Percentiles rank a stretch among this genome's conserved stretches.
phyloP scores from a whole-genome alignment of 2,113 vertebrate species.

The Scomber japonicus region DNA sequence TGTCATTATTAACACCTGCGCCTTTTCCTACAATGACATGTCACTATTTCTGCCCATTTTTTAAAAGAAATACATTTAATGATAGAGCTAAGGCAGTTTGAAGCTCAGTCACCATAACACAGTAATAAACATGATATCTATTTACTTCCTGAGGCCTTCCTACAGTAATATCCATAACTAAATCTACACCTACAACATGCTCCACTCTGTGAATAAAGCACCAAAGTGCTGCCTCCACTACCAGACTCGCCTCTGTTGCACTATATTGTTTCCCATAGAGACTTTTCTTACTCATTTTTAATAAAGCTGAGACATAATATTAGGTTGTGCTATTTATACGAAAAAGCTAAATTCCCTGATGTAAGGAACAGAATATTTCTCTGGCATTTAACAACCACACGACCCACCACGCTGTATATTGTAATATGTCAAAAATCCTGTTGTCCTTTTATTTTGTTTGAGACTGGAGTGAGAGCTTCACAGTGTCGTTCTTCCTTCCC shows the following conservation, averaged over 20 bases:
- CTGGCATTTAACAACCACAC: too few species aligned
- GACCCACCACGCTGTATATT: too few species aligned
- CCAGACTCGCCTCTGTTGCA: constrained; percentile 4
- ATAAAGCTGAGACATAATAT: not conserved
- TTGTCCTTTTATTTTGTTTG: not conserved
- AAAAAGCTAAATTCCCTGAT: constrained; percentile 3
- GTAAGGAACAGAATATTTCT: too few species aligned
- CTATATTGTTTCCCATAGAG: not conserved
- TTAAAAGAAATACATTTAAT: constrained; percentile 10
- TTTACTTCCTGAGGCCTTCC: constrained; percentile 14
- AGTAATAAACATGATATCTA: not conserved
- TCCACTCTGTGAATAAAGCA: constrained; percentile 11
- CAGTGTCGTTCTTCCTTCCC: not conserved
- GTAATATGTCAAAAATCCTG: too few species aligned
- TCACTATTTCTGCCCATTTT: not conserved
- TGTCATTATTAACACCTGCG: not conserved
- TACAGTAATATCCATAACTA: constrained; percentile 9
- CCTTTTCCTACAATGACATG: not conserved
- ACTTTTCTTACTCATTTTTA: not conserved
- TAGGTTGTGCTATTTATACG: not conserved
- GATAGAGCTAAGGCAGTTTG: not conserved
- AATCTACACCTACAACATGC: constrained; percentile 24
- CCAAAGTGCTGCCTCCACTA: constrained; percentile 32
- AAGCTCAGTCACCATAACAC: not conserved
- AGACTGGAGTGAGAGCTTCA: not conserved